Conservation (phyloP, 2,888 invertebrate species). For the Orthosia gothica region DNA sequence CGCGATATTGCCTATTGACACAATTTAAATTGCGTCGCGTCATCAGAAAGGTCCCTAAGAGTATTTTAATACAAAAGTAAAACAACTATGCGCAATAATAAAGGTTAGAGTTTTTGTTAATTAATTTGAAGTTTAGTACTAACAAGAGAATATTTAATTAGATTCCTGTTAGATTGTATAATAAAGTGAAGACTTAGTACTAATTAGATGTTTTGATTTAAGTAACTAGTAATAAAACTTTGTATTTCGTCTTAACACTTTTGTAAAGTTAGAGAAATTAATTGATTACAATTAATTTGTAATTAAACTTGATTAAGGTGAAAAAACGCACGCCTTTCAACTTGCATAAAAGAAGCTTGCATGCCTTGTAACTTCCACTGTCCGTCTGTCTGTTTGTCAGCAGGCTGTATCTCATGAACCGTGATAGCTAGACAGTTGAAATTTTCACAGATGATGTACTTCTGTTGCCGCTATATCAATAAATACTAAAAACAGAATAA, state of each 20-base stretch:
- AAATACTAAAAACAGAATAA: too few species aligned
- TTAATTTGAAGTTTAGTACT: constrained; percentile 27
- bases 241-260: background rate
- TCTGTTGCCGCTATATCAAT: too few species aligned
- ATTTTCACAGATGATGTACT: too few species aligned
- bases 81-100: constrained; percentile 13
- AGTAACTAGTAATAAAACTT: background rate
- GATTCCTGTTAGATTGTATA: constrained; percentile 19
- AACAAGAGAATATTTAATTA: constrained; percentile 31
- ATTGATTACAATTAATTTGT: background rate
- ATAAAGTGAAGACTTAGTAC: constrained; percentile 6
- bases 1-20: too few species aligned
- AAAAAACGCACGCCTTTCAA: too few species aligned
- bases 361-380: too few species aligned
- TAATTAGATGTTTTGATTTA: background rate
- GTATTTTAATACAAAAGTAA: constrained; percentile 32
- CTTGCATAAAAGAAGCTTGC: too few species aligned
- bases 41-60: background rate
- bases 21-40: too few species aligned
- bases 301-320: too few species aligned
- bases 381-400: too few species aligned
- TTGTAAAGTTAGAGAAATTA: background rate
- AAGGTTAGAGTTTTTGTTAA: constrained; percentile 29
- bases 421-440: too few species aligned
- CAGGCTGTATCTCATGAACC: too few species aligned